These are phyloP conservation scores for Hylomyscus alleni DNA, from an alignment of 2,797 vertebrate species.

Conservation along the genomic window DNA sequence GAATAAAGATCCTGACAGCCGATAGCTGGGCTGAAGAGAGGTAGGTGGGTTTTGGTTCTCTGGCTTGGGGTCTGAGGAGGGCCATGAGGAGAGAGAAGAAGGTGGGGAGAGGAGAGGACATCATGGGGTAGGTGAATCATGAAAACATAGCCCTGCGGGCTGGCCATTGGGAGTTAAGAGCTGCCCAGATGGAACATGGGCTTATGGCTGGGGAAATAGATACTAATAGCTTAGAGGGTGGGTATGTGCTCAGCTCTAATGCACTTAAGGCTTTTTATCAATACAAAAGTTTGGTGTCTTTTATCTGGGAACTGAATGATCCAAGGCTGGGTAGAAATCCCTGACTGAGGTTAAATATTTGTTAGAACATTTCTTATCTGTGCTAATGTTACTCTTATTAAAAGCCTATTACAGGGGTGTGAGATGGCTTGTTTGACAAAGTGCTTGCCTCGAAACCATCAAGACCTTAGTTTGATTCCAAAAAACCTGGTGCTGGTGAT, in stretches of 20 bases:
- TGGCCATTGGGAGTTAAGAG: background rate
- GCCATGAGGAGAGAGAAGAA: background rate
- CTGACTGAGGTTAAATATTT: background rate
- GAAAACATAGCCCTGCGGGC: background rate
- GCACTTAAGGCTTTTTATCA: background rate
- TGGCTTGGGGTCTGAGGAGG: background rate
- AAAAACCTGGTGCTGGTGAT: background rate
- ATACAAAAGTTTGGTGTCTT: background rate
- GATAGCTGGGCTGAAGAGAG: background rate
- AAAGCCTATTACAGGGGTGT: background rate
- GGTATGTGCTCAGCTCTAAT: background rate
- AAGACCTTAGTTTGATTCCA: background rate
- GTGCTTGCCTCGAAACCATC: background rate
- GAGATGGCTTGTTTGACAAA: background rate
- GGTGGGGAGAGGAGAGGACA: background rate
- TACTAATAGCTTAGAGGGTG: background rate
- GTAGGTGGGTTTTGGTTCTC: background rate
- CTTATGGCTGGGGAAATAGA: background rate
- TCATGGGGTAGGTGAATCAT: background rate
- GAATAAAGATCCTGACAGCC: background rate
- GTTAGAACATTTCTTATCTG: background rate
- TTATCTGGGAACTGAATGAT: background rate
- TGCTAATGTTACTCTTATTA: slow-evolving; percentile 22
- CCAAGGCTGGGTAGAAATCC: background rate
- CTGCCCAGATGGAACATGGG: background rate